Evolutionary conservation across 2,888 invertebrate species (phyloP).

Genomic region (Drosophila anomalata): DNA sequence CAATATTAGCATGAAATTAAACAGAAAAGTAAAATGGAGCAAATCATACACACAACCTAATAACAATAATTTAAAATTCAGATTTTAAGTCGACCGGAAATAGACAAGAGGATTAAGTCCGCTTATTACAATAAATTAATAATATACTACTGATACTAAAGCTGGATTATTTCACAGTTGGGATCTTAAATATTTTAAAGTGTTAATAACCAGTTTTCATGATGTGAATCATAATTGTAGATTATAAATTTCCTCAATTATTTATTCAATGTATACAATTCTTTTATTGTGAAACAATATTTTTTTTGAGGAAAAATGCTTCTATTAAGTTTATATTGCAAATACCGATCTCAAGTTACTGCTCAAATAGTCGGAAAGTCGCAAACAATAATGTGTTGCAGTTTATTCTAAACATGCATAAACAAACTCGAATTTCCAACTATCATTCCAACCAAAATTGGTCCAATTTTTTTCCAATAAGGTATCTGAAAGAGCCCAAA

Average conservation of each 20-base stretch:
- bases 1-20: neutral
- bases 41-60: neutral
- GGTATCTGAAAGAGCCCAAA: constrained; percentile 7
- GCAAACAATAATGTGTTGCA: neutral
- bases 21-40: neutral
- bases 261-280: neutral
- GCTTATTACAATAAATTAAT: constrained; percentile 20
- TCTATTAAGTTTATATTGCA: neutral
- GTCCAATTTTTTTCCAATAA: constrained; percentile 15
- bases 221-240: too few relatives aligned
- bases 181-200: neutral
- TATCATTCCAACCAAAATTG: constrained; percentile 9
- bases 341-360: neutral
- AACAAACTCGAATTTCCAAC: neutral
- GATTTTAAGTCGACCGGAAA: constrained; percentile 22
- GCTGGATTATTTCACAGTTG: constrained; percentile 10
- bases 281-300: neutral
- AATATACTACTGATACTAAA: constrained; percentile 24
- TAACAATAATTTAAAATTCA: neutral
- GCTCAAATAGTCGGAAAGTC: neutral
- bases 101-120: constrained; percentile 22
- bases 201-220: neutral
- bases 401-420: neutral
- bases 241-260: too few relatives aligned
- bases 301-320: neutral